These are phyloP conservation scores for Takifugu flavidus DNA, from an alignment of 2,113 vertebrate genomes.

Conservation along the genomic window DNA sequence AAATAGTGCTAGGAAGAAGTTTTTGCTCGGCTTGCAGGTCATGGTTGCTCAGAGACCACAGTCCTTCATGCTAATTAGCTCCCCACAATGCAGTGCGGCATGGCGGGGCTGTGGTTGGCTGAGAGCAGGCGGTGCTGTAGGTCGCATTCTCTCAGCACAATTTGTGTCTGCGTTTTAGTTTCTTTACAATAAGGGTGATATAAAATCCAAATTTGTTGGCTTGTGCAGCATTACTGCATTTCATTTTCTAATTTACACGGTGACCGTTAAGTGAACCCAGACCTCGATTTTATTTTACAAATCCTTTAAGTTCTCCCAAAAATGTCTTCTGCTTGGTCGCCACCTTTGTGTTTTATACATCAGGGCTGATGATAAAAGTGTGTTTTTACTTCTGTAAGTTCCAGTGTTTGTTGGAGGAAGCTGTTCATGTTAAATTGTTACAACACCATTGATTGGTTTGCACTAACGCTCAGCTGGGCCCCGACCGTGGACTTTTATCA, in stretches of 20 bases:
- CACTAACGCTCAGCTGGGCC: constrained; percentile 1
- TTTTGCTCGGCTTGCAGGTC: constrained; percentile 56
- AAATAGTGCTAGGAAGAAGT: constrained; percentile 34
- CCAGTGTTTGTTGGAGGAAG: background rate
- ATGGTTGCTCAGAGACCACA: constrained; percentile 64
- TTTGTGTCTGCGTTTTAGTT: constrained; percentile 8
- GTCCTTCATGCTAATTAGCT: constrained; percentile 65
- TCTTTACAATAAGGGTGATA: background rate
- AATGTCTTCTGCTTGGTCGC: too few relatives aligned
- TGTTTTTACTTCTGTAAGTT: background rate
- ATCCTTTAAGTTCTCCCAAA: too few relatives aligned
- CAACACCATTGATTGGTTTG: constrained; percentile 12
- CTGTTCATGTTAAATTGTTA: background rate
- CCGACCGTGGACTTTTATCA: constrained; percentile 17
- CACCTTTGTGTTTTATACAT: too few relatives aligned
- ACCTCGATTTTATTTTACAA: too few relatives aligned
- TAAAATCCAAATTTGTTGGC: constrained; percentile 7
- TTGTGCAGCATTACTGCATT: background rate
- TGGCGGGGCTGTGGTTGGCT: constrained; percentile 42
- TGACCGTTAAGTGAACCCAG: too few relatives aligned
- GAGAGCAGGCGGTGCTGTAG: constrained; percentile 32
- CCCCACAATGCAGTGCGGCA: constrained; percentile 55
- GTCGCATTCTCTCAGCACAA: constrained; percentile 29
- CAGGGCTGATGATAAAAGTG: too few relatives aligned
- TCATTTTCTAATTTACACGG: too few relatives aligned